Evolutionary conservation across 2,797 vertebrate genomes (phyloP), one percentile per base, ranked within the genome.

Genomic region (Lophotriccus pileatus): DNA sequence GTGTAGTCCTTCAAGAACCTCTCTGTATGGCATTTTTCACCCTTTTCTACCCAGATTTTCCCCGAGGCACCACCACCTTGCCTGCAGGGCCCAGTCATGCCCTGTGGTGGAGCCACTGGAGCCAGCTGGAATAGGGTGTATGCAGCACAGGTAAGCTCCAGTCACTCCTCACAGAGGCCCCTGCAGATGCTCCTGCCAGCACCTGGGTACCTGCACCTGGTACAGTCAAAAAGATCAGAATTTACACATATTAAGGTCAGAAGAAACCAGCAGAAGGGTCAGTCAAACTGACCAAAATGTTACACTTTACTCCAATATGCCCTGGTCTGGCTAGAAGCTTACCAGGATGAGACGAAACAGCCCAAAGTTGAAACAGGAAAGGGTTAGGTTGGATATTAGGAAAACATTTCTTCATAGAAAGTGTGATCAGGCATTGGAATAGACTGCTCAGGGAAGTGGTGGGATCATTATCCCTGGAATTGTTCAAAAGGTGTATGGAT

Each of bases 121-220:
- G 3, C 17, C 1, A 0, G 6, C 13, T 39, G 36, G 34, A 70
- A 56, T 14, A 1, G 2, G 28, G 14, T 58, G 12, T 7, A 11
- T n/a, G 18, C 3, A 2, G 17, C 27, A 7, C 0, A 0, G 23
- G 18, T 11, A 21, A 53, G 50, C 34, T n/a, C 28, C 1, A 0
- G 11, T 36, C 11, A 5, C 37, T 47, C 49, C 34, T 64, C 53
- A 80, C 9, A 15, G 14, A 50, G 32, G 55, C 4, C 6, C 10
- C 15, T 34, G 14, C 3, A 74, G 44, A 8, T 3, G 4, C 10
- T 22, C 18, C 24, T 10, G 12, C 12, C 60, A 53, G n/a, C 1
- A 1, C 9, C 55, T 9, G 55, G 46, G 34, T n/a, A 76, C 7
- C 25, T 28, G 20, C 3, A 14, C 8, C 4, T 2, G 0, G 2